These are phyloP conservation scores for Sebastes hopkinsi DNA, from an alignment of 2,797 vertebrate genomes.

Conservation along the genomic window DNA sequence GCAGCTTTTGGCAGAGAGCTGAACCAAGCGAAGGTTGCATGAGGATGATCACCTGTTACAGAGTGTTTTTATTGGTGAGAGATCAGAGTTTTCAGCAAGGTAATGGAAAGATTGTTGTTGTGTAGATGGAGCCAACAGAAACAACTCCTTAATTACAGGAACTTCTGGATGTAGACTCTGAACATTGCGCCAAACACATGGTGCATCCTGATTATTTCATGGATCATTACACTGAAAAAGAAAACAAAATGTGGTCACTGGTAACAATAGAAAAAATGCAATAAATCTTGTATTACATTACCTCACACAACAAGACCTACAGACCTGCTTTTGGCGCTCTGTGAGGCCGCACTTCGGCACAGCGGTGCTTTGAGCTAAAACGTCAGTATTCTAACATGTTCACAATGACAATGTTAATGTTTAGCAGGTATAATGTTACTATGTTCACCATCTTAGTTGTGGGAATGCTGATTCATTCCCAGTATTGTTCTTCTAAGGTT, in stretches of 20 bases:
- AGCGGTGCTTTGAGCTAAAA: background rate
- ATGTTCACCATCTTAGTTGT: background rate
- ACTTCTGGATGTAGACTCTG: background rate
- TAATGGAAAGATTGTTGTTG: background rate
- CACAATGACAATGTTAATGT: background rate
- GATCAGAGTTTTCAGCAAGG: background rate
- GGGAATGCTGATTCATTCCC: too few species aligned
- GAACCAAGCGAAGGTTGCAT: background rate
- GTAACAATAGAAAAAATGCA: background rate
- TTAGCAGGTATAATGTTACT: background rate
- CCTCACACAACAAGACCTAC: background rate
- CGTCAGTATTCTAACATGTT: background rate
- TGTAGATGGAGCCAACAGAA: slow-evolving; percentile 6
- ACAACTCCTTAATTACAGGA: background rate
- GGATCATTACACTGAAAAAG: background rate
- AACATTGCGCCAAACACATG: slow-evolving; percentile 5
- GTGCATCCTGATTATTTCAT: background rate
- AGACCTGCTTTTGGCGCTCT: background rate
- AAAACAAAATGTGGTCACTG: background rate
- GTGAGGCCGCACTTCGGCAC: background rate
- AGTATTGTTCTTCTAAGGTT: too few species aligned
- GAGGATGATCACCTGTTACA: slow-evolving; percentile 17
- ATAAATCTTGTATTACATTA: background rate
- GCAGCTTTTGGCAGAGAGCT: slow-evolving; percentile 27
- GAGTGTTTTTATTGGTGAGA: background rate